phyloP scores from a whole-genome alignment of 30 jellyfish, hydroid and myxozoan species.

The Aurelia sp. region DNA sequence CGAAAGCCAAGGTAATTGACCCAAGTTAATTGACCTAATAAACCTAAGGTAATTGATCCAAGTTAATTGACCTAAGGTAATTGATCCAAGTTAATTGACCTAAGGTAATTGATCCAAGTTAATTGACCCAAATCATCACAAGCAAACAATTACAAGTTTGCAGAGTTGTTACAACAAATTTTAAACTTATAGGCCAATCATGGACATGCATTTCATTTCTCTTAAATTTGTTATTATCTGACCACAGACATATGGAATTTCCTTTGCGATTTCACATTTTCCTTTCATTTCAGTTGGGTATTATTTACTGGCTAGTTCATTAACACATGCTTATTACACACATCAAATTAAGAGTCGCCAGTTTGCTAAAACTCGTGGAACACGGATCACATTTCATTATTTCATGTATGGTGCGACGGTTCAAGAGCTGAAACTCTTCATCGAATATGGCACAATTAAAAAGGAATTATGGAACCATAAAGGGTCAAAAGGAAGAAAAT shows the following conservation, averaged over 20 bases:
- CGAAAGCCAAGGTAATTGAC: no score
- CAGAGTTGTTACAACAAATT: no score
- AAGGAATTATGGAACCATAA: conserved; percentile 6
- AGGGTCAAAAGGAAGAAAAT: conserved; percentile 22
- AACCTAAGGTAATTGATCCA: no score
- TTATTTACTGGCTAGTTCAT: conserved; percentile 20
- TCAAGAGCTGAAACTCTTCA: not conserved
- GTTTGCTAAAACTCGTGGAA: conserved; percentile 35
- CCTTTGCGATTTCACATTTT: not conserved
- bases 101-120: no score
- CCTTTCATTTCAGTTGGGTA: not conserved
- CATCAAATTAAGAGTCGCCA: conserved; percentile 16
- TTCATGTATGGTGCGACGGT: conserved; percentile 23
- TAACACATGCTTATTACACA: not conserved
- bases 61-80: no score
- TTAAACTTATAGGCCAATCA: no score
- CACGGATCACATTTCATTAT: conserved; percentile 9
- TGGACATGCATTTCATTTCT: no score
- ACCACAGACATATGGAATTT: not conserved
- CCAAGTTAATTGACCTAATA: no score
- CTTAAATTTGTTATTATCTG: no score
- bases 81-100: no score
- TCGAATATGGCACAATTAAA: conserved; percentile 1
- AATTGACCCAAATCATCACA: no score
- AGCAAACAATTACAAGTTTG: no score